These are phyloP conservation scores for Malthinus flaveolus DNA, from an alignment of 2,888 invertebrate genomes.

Conservation along the genomic window DNA sequence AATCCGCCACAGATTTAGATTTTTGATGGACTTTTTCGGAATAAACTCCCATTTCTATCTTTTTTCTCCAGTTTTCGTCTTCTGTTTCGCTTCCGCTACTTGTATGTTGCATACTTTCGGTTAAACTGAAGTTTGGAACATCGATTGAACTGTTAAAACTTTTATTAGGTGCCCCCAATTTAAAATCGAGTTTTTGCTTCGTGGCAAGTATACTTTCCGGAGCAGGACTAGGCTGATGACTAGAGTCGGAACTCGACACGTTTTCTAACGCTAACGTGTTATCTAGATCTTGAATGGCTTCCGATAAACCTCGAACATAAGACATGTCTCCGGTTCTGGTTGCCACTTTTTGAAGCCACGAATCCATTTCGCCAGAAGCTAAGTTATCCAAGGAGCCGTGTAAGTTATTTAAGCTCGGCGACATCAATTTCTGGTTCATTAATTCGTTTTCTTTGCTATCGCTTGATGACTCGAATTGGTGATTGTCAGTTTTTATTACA, in stretches of 20 bases:
- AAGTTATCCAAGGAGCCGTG: conserved; percentile 68
- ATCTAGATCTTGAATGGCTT: conserved; percentile 67
- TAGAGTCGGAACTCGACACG: conserved; percentile 62
- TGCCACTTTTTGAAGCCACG: conserved; percentile 64
- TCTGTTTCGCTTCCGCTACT: conserved; percentile 65
- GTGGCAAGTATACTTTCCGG: conserved; percentile 49
- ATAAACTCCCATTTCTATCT: conserved; percentile 63
- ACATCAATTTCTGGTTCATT: conserved; percentile 43
- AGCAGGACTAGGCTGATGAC: conserved; percentile 59
- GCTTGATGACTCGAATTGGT: conserved; percentile 42
- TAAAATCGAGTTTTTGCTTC: conserved; percentile 46
- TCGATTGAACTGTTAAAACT: conserved; percentile 10
- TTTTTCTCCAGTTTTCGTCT: conserved; percentile 64
- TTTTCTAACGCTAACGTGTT: conserved; percentile 65
- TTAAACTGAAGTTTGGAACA: conserved; percentile 41
- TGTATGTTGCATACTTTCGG: conserved; percentile 43
- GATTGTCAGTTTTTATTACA: conserved; percentile 62
- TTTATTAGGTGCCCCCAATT: conserved; percentile 45
- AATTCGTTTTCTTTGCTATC: conserved; percentile 46
- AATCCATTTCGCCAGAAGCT: conserved; percentile 54
- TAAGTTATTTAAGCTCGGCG: conserved; percentile 66
- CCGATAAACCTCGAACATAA: conserved; percentile 64
- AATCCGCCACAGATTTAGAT: conserved; percentile 68
- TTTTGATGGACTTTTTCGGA: conserved; percentile 67
- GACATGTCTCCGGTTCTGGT: conserved; percentile 64